Percentiles rank a stretch among this genome's conserved stretches.
Conservation (phyloP, 2,113 vertebrate species). For the Podarcis muralis region DNA sequence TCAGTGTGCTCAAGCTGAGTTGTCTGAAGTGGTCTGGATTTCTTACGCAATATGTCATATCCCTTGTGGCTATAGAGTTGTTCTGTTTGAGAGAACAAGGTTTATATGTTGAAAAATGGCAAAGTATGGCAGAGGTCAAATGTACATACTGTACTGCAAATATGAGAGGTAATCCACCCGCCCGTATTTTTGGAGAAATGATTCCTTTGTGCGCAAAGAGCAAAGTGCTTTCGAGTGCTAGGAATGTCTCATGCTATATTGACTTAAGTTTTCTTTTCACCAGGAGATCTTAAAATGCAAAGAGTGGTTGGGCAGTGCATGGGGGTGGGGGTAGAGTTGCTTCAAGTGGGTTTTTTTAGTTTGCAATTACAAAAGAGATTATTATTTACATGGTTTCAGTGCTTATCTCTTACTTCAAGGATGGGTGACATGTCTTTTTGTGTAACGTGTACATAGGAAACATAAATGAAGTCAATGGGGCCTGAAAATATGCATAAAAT, state of each 20-base stretch:
- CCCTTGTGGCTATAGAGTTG: constrained; percentile 52
- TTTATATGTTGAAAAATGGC: constrained; percentile 60
- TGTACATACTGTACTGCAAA: constrained; percentile 57
- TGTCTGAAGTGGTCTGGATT: constrained; percentile 57
- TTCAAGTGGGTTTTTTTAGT: constrained; percentile 15
- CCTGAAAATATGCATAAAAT: constrained; percentile 65
- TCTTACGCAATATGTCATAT: constrained; percentile 64
- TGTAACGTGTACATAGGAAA: constrained; percentile 15
- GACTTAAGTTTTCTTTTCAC: constrained; percentile 60
- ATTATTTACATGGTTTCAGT: constrained; percentile 9
- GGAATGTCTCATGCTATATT: constrained; percentile 60
- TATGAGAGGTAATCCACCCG: constrained; percentile 43
- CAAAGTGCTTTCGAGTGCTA: constrained; percentile 57
- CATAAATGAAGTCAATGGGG: constrained; percentile 55
- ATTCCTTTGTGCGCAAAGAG: constrained; percentile 43
- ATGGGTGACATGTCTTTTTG: constrained; percentile 12
- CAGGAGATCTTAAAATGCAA: constrained; percentile 40
- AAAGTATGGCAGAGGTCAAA: constrained; percentile 44
- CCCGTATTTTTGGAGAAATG: constrained; percentile 63
- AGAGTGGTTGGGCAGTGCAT: background rate
- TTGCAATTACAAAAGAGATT: constrained; percentile 33
- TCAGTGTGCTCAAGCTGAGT: constrained; percentile 57
- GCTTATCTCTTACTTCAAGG: constrained; percentile 6
- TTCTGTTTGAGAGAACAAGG: constrained; percentile 65
- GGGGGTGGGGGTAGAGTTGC: constrained; percentile 7